phyloP scores from a whole-genome alignment of 2,888 invertebrate genomes.

The Parasteatoda lunata region DNA sequence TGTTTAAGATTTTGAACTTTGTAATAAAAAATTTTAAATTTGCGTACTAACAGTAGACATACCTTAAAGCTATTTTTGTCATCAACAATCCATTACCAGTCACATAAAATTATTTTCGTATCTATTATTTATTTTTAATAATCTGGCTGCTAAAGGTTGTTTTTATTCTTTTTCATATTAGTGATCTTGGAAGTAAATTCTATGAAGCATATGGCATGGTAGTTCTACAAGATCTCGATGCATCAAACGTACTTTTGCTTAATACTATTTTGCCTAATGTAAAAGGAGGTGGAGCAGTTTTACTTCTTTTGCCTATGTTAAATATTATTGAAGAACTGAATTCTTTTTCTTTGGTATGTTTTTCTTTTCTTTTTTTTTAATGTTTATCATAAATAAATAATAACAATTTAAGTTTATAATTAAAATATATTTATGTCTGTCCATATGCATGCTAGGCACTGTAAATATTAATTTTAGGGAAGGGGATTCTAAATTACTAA shows the following conservation, averaged over 20 bases:
- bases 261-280: not conserved
- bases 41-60: too few relatives aligned
- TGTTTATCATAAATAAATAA: too few relatives aligned
- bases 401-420: too few relatives aligned
- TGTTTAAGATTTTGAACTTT: too few relatives aligned
- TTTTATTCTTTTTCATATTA: not conserved
- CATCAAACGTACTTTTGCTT: not conserved
- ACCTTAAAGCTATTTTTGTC: too few relatives aligned
- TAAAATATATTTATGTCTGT: too few relatives aligned
- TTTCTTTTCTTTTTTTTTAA: not conserved
- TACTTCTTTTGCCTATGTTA: conserved; percentile 28
- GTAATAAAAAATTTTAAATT: too few relatives aligned
- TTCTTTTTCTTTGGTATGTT: not conserved
- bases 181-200: not conserved
- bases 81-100: too few relatives aligned
- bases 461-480: too few relatives aligned
- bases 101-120: not conserved
- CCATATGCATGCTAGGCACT: too few relatives aligned
- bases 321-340: conserved; percentile 18
- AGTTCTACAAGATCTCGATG: not conserved
- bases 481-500: too few relatives aligned
- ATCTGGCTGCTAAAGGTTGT: not conserved
- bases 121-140: not conserved
- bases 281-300: conserved; percentile 25
- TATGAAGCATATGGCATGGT: not conserved